Evolutionary conservation across 2,797 vertebrate genomes (phyloP).

Genomic region (Gallinago nigripennis): DNA sequence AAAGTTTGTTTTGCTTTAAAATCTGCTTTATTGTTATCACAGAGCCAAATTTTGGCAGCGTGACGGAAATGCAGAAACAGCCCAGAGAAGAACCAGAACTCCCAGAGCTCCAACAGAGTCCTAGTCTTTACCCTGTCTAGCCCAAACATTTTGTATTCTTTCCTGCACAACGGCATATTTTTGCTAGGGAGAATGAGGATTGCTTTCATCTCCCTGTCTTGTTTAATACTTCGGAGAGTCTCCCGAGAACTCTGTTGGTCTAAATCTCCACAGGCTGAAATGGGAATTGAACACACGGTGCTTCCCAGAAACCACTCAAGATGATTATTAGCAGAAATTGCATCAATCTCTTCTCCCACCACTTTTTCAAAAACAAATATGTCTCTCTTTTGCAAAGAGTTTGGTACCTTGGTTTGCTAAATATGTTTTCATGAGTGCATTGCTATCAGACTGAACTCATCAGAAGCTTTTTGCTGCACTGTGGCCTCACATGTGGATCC

Average conservation of each 20-base stretch:
- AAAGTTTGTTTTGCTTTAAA: neutral
- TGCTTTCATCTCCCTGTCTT: neutral
- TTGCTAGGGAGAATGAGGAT: neutral
- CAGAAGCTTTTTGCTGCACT: neutral
- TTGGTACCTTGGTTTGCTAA: neutral
- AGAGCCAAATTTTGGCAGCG: neutral
- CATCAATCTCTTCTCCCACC: neutral
- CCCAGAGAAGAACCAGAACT: neutral
- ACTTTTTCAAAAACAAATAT: neutral
- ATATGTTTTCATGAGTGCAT: neutral
- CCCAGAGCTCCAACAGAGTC: neutral
- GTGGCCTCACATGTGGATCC: neutral
- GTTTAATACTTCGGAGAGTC: neutral
- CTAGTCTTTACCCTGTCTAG: neutral
- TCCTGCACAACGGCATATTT: neutral
- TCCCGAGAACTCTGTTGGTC: neutral
- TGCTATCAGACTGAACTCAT: neutral
- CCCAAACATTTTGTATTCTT: neutral
- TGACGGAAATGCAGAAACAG: neutral
- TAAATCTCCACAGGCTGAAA: neutral
- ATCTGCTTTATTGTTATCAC: neutral
- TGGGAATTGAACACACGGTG: neutral
- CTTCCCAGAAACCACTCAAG: neutral
- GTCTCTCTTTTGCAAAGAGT: neutral
- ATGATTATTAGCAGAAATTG: neutral